Evolutionary conservation across 2,113 vertebrate species (phyloP).

Genomic region (Phoxinus phoxinus): DNA sequence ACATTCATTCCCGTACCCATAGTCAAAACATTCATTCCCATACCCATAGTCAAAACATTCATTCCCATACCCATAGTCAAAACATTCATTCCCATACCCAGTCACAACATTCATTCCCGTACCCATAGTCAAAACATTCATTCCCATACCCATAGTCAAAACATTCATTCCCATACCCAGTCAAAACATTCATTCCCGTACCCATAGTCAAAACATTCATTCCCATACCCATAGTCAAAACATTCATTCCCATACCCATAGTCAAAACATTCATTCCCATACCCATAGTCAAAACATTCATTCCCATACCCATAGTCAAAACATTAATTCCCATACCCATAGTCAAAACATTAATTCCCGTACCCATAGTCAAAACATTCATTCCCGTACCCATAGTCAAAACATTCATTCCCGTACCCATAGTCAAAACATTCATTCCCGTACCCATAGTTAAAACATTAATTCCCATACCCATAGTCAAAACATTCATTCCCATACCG

Average conservation of each 20-base stretch:
- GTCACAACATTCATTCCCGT: no score
- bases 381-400: background rate
- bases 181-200: background rate
- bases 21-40: background rate
- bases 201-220: background rate
- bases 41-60: background rate
- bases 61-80: background rate
- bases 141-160: background rate
- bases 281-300: background rate
- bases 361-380: no score
- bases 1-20: background rate
- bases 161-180: no score
- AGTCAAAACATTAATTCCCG: no score
- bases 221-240: background rate
- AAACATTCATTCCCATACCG: no score
- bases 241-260: background rate
- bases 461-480: background rate
- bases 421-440: background rate
- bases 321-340: background rate
- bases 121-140: background rate
- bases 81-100: no score
- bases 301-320: background rate
- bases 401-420: background rate
- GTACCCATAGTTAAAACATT: background rate
- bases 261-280: background rate